Conservation (phyloP, 2,888 invertebrate genomes). For the Synergus gifuensis region DNA sequence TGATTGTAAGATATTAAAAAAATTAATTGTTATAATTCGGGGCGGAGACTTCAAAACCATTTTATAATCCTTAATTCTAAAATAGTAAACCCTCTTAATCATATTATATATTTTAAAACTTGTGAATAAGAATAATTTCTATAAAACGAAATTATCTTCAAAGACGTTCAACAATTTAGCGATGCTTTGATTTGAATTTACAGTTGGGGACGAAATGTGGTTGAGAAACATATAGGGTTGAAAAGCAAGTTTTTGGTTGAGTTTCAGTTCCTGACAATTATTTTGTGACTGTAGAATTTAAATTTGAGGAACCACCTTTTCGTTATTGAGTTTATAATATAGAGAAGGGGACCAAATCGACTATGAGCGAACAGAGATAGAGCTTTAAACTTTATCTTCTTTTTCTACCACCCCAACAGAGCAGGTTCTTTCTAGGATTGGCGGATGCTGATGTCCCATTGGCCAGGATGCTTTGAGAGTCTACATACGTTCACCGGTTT, state of each 20-base stretch:
- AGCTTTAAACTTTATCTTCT: conserved; percentile 59
- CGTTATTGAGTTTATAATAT: neutral
- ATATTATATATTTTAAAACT: no score
- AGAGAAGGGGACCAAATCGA: conserved; percentile 44
- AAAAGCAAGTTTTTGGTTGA: neutral
- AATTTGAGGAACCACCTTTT: neutral
- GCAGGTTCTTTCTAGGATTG: conserved; percentile 65
- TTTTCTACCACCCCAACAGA: conserved; percentile 65
- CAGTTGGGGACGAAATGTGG: neutral
- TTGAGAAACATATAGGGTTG: neutral
- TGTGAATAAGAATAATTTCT: no score
- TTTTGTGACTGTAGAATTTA: neutral
- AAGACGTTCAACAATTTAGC: no score
- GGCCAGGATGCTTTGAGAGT: conserved; percentile 53
- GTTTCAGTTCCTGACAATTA: neutral
- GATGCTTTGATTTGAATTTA: no score
- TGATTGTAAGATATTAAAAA: no score
- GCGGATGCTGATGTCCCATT: conserved; percentile 62
- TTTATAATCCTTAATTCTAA: no score
- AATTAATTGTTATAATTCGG: no score
- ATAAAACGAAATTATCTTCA: no score
- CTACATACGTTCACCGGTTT: conserved; percentile 47
- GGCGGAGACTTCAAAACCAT: no score
- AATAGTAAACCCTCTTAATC: no score
- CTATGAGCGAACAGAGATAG: conserved; percentile 59